Evolutionary conservation across 2,113 vertebrate species (phyloP).

Genomic region (Dascyllus trimaculatus): DNA sequence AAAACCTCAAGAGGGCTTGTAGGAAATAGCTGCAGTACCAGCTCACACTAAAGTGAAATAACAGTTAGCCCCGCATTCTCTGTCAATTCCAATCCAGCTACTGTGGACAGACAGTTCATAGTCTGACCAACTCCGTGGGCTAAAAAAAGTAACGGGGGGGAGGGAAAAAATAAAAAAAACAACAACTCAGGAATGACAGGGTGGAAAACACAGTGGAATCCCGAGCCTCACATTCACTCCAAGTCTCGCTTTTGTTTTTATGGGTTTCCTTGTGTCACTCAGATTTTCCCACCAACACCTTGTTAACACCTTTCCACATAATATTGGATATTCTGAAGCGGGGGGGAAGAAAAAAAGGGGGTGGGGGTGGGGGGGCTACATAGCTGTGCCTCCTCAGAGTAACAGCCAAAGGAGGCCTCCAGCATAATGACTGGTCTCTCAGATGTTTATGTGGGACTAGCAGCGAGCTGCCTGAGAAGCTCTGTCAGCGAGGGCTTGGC

Average conservation of each 20-base stretch:
- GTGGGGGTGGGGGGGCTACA: not conserved
- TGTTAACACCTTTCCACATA: conserved; percentile 4
- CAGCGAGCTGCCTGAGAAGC: conserved; percentile 50
- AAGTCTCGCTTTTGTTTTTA: conserved; percentile 11
- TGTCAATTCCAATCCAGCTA: conserved; percentile 25
- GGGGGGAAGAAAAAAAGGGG: not conserved
- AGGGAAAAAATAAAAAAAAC: not conserved
- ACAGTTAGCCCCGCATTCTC: conserved; percentile 45
- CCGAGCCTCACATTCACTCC: conserved; percentile 42
- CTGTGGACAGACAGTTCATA: conserved; percentile 45
- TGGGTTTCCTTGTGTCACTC: conserved; percentile 47
- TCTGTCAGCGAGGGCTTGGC: conserved; percentile 72
- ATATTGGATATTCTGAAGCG: conserved; percentile 20
- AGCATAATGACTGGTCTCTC: conserved; percentile 53
- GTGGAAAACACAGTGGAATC: conserved; percentile 68
- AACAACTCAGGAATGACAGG: conserved; percentile 69
- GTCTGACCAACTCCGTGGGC: conserved; percentile 46
- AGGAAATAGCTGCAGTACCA: conserved; percentile 42
- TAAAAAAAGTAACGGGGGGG: conserved; percentile 71
- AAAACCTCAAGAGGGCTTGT: conserved; percentile 34
- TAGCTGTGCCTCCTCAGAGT: conserved; percentile 34
- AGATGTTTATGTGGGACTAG: conserved; percentile 70
- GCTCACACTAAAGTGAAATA: conserved; percentile 47
- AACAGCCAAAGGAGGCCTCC: conserved; percentile 44
- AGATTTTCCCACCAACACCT: conserved; percentile 13